Evolutionary conservation across 2,797 vertebrate genomes (phyloP).

Genomic region (Halcyon smyrnensis): DNA sequence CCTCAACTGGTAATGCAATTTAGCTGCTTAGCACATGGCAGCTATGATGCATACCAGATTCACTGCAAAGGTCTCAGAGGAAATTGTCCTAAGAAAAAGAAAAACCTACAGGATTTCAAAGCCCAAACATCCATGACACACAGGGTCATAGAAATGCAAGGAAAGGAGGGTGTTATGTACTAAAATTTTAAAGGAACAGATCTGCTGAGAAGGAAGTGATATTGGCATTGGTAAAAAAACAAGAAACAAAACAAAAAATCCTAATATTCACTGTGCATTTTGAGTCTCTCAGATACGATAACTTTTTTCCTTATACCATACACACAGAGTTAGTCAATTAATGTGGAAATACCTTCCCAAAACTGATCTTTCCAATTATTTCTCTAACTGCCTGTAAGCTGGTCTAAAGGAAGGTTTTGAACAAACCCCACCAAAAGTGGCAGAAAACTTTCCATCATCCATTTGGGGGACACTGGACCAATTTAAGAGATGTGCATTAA

Average conservation of each 20-base stretch:
- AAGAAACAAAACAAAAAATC: background rate
- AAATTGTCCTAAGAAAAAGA: background rate
- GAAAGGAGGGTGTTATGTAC: background rate
- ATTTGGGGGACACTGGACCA: accelerated
- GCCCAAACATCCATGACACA: background rate
- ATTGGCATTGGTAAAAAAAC: background rate
- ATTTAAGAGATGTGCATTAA: accelerated
- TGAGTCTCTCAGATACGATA: background rate
- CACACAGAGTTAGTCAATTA: background rate
- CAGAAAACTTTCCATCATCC: background rate
- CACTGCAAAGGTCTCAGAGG: background rate
- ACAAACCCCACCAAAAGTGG: background rate
- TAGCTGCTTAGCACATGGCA: constrained; percentile 34
- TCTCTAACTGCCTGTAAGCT: background rate
- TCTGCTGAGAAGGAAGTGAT: background rate
- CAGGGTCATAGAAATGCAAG: background rate
- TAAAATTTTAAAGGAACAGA: background rate
- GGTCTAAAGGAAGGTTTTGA: background rate
- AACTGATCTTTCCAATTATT: background rate
- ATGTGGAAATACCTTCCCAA: background rate
- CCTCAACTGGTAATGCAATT: background rate
- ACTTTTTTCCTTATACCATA: background rate
- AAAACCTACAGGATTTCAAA: background rate
- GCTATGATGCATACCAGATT: constrained; percentile 1
- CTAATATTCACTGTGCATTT: background rate